phyloP scores from a whole-genome alignment of 2,888 invertebrate species.

The Drosophila mimica region DNA sequence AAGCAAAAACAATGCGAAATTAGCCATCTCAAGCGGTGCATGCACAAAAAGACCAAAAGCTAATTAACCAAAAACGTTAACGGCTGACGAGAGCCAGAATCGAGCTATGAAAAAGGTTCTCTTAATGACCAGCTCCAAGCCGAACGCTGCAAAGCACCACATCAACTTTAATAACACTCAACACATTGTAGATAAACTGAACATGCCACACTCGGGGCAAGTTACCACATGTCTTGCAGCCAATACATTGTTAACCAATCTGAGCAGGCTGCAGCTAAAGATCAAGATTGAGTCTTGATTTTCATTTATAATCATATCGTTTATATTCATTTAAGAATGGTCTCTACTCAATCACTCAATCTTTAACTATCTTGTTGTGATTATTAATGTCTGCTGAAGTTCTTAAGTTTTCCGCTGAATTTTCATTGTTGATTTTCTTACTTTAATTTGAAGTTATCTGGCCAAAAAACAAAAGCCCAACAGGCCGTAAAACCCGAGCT shows the following conservation, averaged over 20 bases:
- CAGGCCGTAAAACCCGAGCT: constrained; percentile 20
- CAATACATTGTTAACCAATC: constrained; percentile 8
- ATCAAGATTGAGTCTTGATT: neutral
- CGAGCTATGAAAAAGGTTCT: constrained; percentile 66
- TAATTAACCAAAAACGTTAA: constrained; percentile 76
- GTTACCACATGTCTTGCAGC: neutral
- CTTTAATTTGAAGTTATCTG: neutral
- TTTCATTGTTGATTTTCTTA: neutral
- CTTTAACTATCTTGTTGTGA: neutral
- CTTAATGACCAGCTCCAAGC: constrained; percentile 45
- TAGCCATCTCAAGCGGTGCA: constrained; percentile 50
- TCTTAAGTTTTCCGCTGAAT: neutral
- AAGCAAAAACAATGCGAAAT: constrained; percentile 42
- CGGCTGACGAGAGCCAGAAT: constrained; percentile 55
- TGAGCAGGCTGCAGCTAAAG: neutral
- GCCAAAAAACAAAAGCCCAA: neutral
- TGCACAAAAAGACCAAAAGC: constrained; percentile 72
- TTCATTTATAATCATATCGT: neutral
- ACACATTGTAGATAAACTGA: constrained; percentile 46
- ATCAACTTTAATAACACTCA: constrained; percentile 41
- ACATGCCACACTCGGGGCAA: constrained; percentile 15
- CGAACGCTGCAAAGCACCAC: constrained; percentile 14
- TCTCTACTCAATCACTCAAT: neutral
- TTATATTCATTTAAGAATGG: too few relatives aligned
- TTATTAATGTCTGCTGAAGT: neutral